phyloP scores from a whole-genome alignment of 1,140 invertebrate genomes.

The Zaprionus africanus region DNA sequence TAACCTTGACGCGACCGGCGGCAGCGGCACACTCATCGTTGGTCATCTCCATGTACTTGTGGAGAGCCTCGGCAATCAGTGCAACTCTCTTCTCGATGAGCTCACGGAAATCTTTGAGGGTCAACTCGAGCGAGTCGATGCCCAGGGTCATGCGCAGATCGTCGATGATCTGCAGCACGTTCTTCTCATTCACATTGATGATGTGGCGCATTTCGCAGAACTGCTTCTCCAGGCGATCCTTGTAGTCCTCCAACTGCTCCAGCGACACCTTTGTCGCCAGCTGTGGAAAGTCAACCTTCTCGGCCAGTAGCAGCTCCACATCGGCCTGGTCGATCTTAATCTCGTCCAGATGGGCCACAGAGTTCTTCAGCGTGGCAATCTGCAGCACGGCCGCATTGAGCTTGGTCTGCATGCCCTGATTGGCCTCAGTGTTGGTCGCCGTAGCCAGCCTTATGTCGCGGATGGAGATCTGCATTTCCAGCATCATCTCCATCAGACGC shows the following conservation, averaged over 20 bases:
- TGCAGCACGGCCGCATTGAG: slow-evolving; percentile 27
- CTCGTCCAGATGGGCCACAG: slow-evolving; percentile 48
- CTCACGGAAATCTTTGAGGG: slow-evolving; percentile 88
- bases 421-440: slow-evolving; percentile 37
- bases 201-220: slow-evolving; percentile 88
- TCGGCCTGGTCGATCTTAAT: slow-evolving; percentile 88
- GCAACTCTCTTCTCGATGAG: slow-evolving; percentile 88
- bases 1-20: slow-evolving; percentile 87
- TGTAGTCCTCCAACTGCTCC: slow-evolving; percentile 88
- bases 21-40: slow-evolving; percentile 88
- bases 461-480: slow-evolving; percentile 55
- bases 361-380: slow-evolving; percentile 42
- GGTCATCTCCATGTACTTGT: slow-evolving; percentile 83
- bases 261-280: slow-evolving; percentile 89
- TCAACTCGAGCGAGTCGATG: slow-evolving; percentile 88
- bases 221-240: slow-evolving; percentile 87
- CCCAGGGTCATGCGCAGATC: slow-evolving; percentile 88
- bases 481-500: slow-evolving; percentile 50
- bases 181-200: slow-evolving; percentile 87
- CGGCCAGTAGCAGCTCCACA: slow-evolving; percentile 88
- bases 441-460: slow-evolving; percentile 49
- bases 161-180: slow-evolving; percentile 87
- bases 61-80: slow-evolving; percentile 87
- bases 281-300: slow-evolving; percentile 88
- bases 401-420: slow-evolving; percentile 22